Evolutionary conservation across 2,113 vertebrate species (phyloP).

Genomic region (Hippocampus mohnikei): DNA sequence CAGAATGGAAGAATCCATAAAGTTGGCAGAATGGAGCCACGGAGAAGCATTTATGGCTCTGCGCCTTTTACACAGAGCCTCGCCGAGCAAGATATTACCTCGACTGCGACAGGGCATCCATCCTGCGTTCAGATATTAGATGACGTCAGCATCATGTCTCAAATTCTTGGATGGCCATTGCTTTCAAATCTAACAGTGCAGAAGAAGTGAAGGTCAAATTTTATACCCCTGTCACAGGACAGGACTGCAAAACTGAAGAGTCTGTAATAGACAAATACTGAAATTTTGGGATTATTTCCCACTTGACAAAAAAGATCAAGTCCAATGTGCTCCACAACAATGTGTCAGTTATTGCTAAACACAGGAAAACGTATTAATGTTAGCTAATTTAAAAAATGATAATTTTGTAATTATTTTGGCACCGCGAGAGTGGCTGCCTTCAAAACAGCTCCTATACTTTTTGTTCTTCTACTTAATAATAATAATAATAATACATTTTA

Average conservation of each 20-base stretch:
- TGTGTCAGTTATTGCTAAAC: neutral
- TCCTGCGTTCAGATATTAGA: neutral
- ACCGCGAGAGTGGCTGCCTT: no score
- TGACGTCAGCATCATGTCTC: neutral
- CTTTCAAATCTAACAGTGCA: neutral
- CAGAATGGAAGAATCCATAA: neutral
- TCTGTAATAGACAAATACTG: neutral
- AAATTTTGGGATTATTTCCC: neutral
- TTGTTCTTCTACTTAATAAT: no score
- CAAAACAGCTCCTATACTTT: no score
- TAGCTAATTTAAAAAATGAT: neutral
- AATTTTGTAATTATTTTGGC: no score
- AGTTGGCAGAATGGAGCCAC: neutral
- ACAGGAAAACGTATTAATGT: neutral
- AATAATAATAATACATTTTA: no score
- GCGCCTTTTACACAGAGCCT: neutral
- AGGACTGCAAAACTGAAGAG: neutral
- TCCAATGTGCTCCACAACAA: neutral
- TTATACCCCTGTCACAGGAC: neutral
- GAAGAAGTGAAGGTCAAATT: neutral
- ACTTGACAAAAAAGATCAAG: neutral
- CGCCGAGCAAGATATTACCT: neutral
- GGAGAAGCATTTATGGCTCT: neutral
- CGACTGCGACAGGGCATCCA: neutral
- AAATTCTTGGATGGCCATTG: neutral